A percentile compares a stretch with the other conserved stretches of the same genome.
phyloP scores from a whole-genome alignment of 2,797 vertebrate species.

The Darevskia mixta region DNA sequence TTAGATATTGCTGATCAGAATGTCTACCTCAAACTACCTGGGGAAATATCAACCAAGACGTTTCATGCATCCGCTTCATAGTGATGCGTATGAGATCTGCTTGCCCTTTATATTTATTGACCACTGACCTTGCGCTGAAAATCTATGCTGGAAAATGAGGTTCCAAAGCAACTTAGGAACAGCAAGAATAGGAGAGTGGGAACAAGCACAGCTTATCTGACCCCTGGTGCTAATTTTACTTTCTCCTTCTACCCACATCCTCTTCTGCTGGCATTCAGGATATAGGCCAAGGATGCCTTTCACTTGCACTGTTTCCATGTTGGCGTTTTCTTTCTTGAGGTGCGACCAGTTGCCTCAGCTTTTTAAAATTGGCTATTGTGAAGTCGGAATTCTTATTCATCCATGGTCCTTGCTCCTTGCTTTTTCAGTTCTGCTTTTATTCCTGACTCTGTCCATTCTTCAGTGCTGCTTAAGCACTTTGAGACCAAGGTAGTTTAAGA shows the following conservation, averaged over 20 bases:
- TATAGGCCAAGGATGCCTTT: background rate
- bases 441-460: background rate
- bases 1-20: background rate
- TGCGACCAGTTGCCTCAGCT: background rate
- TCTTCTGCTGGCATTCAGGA: background rate
- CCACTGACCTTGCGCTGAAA: background rate
- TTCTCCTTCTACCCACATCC: background rate
- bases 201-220: background rate
- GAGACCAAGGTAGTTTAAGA: background rate
- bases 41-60: background rate
- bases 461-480: background rate
- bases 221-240: background rate
- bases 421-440: background rate
- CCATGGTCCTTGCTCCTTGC: background rate
- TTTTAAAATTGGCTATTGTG: background rate
- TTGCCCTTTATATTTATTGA: slow-evolving; percentile 9
- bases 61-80: background rate
- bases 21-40: background rate
- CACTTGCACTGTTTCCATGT: background rate
- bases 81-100: background rate
- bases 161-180: background rate
- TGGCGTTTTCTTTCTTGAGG: background rate
- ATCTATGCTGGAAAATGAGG: background rate
- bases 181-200: background rate
- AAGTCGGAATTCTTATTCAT: background rate